Evolutionary conservation across 1,140 invertebrate genomes (phyloP).

Genomic region (silkworm (Bombyx mori)): ASM3026992v2 NC_085111.1:7198001-7198500

Average conservation of each 20-base stretch:
- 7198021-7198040: constrained; percentile 30
- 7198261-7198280: no score
- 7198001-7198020: constrained; percentile 2
- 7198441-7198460: constrained; percentile 10
- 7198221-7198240: no score
- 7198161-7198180: constrained; percentile 25
- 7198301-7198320: no score
- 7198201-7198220: neutral
- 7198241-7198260: no score
- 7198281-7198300: no score
- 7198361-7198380: no score
- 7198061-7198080: constrained; percentile 23
- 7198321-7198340: no score
- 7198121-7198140: constrained; percentile 23
- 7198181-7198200: constrained; percentile 13
- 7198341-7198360: no score
- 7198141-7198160: constrained; percentile 21
- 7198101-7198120: constrained; percentile 33
- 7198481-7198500: constrained; percentile 15
- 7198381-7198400: no score
- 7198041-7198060: constrained; percentile 33
- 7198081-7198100: constrained; percentile 31
- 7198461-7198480: constrained; percentile 25
- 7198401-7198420: no score
- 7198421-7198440: no score